Evolutionary conservation across 2,888 invertebrate species (phyloP), one percentile per base, ranked within the genome.

Genomic region (Zhengitettix transpicula): DNA sequence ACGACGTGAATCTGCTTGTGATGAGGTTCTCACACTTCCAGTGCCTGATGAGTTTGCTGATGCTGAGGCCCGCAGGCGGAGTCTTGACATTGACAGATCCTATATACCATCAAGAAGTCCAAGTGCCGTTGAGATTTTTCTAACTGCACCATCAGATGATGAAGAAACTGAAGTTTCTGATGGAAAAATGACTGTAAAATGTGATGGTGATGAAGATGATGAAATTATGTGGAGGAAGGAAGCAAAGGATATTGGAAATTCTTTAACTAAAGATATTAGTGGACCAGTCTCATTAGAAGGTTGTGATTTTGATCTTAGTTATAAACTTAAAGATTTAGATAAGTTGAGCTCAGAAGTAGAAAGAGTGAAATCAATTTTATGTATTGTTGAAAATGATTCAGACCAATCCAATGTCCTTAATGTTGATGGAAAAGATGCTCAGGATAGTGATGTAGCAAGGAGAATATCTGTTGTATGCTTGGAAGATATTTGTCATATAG

Each of bases 21-120:
- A 82, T 53, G 81, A 78, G 60, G 70, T 65, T 65, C 69, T 78
- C 60, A 76, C 80, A 62, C 74, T 89, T 64, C 89, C 89, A 1
- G 88, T 83, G 54, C 91, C 91, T 59, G 81, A 83, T 42, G 87
- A 87, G 67, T 91, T 91, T 72, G 90, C 90, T 3, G 90, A 90
- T 68, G 85, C 60, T 14, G 51, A 59, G 28, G 55, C 59, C 17
- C 42, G 87, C 64, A 78, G 88, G 52, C 80, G 88, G 14, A 72
- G 72, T 59, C 72, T 73, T 8, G 42, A 52, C 8, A 55, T n/a
- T 47, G 28, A 28, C 28, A 28, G 28, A 28, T 28, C 28, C 2
- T 28, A 28, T 28, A 7, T 28, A 28, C 47, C 47, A 47, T 47
- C 47, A 5, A 12, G 47, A 47, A 47, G 47, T 47, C 47, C 47